phyloP scores from a whole-genome alignment of 2,113 vertebrate species.

The Myrmecobius fasciatus region DNA sequence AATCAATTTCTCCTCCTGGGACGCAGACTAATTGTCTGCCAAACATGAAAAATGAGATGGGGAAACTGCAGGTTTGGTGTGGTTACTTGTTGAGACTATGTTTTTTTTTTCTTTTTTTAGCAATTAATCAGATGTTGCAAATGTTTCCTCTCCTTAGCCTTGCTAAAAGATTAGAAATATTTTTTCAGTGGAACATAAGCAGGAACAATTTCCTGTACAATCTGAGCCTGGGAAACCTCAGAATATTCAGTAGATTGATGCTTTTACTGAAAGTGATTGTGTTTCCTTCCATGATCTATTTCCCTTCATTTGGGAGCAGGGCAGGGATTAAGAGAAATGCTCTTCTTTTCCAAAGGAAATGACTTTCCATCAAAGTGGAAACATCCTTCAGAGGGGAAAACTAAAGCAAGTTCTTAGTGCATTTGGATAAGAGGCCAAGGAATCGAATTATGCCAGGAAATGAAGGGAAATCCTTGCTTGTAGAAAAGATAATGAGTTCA shows the following conservation, averaged over 20 bases:
- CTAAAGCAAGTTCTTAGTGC: neutral
- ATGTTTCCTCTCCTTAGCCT: conserved; percentile 42
- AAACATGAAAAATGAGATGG: neutral
- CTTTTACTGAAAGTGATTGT: neutral
- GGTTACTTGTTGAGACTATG: neutral
- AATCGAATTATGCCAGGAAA: neutral
- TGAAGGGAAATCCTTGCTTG: neutral
- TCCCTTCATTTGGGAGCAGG: neutral
- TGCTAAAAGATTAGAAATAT: conserved; percentile 42
- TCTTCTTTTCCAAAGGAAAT: conserved; percentile 5
- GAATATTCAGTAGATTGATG: neutral
- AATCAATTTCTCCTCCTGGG: conserved; percentile 14
- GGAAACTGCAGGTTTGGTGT: neutral
- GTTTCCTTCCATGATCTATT: conserved; percentile 2
- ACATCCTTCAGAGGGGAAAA: neutral
- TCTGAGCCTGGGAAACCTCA: neutral
- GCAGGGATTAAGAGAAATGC: neutral
- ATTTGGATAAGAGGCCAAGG: neutral
- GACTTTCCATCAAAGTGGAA: neutral
- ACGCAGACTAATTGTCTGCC: neutral
- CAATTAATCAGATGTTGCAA: conserved; percentile 36
- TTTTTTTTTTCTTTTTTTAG: neutral
- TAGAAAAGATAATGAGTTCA: neutral
- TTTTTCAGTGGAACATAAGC: conserved; percentile 9
- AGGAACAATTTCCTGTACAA: conserved; percentile 40